phyloP scores from a whole-genome alignment of 2,797 vertebrate genomes.

The Coilia nasus region DNA sequence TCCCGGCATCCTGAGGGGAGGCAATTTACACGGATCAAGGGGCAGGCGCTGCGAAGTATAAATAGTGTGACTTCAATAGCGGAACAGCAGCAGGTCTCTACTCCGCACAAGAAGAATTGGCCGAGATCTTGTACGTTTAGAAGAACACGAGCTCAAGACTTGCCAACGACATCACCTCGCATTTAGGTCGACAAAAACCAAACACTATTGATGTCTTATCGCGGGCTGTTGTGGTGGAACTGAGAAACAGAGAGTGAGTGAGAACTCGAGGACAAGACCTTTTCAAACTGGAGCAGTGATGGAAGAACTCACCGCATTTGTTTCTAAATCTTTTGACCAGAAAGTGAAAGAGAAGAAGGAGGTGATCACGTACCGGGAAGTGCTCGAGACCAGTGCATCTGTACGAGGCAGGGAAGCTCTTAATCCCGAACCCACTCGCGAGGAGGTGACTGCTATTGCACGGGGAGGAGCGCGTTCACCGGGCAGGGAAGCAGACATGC shows the following conservation, averaged over 20 bases:
- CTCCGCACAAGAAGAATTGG: constrained; percentile 85
- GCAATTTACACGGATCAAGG: constrained; percentile 94
- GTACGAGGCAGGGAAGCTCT: constrained; percentile 83
- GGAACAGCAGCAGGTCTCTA: constrained; percentile 86
- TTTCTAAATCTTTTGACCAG: constrained; percentile 98
- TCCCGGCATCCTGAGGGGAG: constrained; percentile 88
- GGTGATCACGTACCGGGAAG: constrained; percentile 95
- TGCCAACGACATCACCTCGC: constrained; percentile 74
- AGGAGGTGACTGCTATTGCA: constrained; percentile 79
- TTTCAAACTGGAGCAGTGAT: constrained; percentile 75
- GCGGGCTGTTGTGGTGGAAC: constrained; percentile 74
- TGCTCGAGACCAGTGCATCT: constrained; percentile 87
- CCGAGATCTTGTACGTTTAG: constrained; percentile 76
- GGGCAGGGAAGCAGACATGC: constrained; percentile 87
- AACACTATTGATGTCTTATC: constrained; percentile 88
- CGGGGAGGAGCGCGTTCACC: constrained; percentile 86
- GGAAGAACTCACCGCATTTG: constrained; percentile 99
- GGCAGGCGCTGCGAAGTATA: constrained; percentile 97
- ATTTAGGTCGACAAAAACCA: constrained; percentile 75
- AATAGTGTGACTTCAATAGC: constrained; percentile 97
- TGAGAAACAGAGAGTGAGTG: constrained; percentile 62
- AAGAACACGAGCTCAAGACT: constrained; percentile 69
- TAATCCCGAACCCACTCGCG: constrained; percentile 80
- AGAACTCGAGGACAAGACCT: constrained; percentile 54
- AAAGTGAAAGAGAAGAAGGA: constrained; percentile 99